These are phyloP conservation scores for Dimorphilus gyrociliatus DNA, from an alignment of 2,888 invertebrate genomes.

Conservation along the genomic window DNA sequence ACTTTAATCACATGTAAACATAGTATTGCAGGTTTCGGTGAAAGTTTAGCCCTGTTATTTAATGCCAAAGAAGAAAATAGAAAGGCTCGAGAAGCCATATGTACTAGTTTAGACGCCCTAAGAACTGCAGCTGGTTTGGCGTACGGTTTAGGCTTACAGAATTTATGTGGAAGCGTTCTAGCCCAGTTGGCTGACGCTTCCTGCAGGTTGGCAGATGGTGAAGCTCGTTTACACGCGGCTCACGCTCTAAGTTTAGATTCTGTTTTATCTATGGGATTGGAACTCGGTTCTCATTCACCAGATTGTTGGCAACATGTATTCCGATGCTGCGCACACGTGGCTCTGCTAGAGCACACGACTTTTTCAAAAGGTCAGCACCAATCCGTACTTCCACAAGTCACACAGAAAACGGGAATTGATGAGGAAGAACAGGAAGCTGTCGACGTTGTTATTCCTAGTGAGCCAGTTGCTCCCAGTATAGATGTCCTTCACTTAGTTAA, in stretches of 20 bases:
- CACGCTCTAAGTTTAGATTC: slow-evolving; percentile 84
- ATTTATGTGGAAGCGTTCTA: slow-evolving; percentile 74
- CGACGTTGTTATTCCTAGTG: slow-evolving; percentile 34
- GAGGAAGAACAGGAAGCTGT: too few relatives aligned
- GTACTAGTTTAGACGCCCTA: slow-evolving; percentile 68
- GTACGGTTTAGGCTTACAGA: slow-evolving; percentile 64
- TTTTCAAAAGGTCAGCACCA: slow-evolving; percentile 57
- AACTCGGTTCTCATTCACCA: slow-evolving; percentile 74
- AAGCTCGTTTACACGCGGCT: slow-evolving; percentile 54
- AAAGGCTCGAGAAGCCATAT: slow-evolving; percentile 57
- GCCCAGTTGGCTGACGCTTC: slow-evolving; percentile 70
- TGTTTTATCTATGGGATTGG: slow-evolving; percentile 66
- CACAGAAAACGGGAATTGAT: slow-evolving; percentile 9
- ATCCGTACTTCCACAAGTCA: slow-evolving; percentile 22
- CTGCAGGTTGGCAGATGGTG: slow-evolving; percentile 50
- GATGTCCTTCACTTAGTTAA: slow-evolving; percentile 53
- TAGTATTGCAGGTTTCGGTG: too few relatives aligned
- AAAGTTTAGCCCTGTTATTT: too few relatives aligned
- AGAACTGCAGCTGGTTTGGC: slow-evolving; percentile 80
- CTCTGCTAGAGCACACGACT: slow-evolving; percentile 71
- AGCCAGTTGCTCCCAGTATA: slow-evolving; percentile 40
- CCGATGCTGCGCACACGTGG: slow-evolving; percentile 76
- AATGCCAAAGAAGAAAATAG: slow-evolving; percentile 40
- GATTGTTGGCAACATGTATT: slow-evolving; percentile 94
- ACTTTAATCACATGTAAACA: slow-evolving; percentile 58